A percentile compares a stretch with the other conserved stretches of the same genome.
Conservation (phyloP, 2,797 vertebrate genomes). For the Sebastes nivosus region DNA sequence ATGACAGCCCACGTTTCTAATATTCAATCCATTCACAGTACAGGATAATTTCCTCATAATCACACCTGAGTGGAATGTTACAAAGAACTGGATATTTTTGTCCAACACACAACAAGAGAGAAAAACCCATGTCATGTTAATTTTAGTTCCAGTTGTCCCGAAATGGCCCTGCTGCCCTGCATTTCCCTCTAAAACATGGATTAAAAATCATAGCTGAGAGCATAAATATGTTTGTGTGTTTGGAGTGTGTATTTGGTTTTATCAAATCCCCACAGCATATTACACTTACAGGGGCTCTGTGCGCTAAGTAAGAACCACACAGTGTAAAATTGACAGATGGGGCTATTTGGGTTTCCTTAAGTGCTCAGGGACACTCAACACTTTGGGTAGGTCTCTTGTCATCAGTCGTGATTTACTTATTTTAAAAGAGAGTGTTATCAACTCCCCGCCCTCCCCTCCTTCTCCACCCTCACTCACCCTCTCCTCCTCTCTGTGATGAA, state of each 20-base stretch:
- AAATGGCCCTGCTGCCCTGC: conserved; percentile 12
- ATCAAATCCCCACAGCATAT: conserved; percentile 68
- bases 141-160: conserved; percentile 16
- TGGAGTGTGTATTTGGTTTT: conserved; percentile 57
- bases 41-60: background rate
- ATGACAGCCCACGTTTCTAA: background rate
- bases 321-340: conserved; percentile 77
- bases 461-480: background rate
- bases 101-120: background rate
- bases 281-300: conserved; percentile 56
- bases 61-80: background rate
- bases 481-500: conserved; percentile 32
- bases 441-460: background rate
- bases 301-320: conserved; percentile 68
- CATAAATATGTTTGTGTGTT: conserved; percentile 71
- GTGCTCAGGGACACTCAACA: conserved; percentile 65
- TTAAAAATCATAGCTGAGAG: conserved; percentile 57
- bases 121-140: background rate
- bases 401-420: conserved; percentile 66
- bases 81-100: background rate
- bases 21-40: background rate
- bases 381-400: conserved; percentile 67
- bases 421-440: conserved; percentile 51
- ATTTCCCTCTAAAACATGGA: conserved; percentile 49
- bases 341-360: conserved; percentile 69